Evolutionary conservation across 2,888 invertebrate genomes (phyloP).

Genomic region (Reticulitermes lucifugus): DNA sequence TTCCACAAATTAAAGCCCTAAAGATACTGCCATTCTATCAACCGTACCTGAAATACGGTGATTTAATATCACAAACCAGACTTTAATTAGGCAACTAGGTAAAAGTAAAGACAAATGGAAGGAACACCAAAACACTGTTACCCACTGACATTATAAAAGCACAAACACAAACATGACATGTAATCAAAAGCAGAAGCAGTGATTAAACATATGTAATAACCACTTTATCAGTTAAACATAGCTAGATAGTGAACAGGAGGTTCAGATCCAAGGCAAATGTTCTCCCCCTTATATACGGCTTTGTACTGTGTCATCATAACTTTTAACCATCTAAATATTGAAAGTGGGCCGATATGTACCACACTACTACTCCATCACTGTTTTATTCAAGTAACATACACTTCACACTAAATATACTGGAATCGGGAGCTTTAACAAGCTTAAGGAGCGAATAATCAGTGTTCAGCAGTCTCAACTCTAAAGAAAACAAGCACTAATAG

Average conservation of each 20-base stretch:
- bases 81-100: no score
- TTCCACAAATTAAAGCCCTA: background rate
- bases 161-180: background rate
- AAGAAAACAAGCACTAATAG: conserved; percentile 1
- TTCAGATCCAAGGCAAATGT: conserved; percentile 30
- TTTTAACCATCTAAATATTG: conserved; percentile 1
- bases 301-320: background rate
- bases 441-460: conserved; percentile 3
- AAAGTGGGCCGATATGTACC: conserved; percentile 14
- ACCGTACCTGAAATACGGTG: no score
- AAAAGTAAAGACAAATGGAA: no score
- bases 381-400: conserved; percentile 10
- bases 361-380: background rate
- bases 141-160: background rate
- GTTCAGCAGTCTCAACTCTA: background rate
- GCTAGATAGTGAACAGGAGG: background rate
- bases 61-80: no score
- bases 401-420: conserved; percentile 3
- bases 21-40: background rate
- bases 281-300: background rate
- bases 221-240: background rate
- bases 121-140: background rate
- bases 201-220: background rate
- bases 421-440: background rate
- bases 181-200: background rate